A percentile compares a stretch with the other conserved stretches of the same genome.
These are phyloP conservation scores for Choristoneura fumiferana DNA, from an alignment of 1,140 invertebrate species.

Conservation along the genomic window DNA sequence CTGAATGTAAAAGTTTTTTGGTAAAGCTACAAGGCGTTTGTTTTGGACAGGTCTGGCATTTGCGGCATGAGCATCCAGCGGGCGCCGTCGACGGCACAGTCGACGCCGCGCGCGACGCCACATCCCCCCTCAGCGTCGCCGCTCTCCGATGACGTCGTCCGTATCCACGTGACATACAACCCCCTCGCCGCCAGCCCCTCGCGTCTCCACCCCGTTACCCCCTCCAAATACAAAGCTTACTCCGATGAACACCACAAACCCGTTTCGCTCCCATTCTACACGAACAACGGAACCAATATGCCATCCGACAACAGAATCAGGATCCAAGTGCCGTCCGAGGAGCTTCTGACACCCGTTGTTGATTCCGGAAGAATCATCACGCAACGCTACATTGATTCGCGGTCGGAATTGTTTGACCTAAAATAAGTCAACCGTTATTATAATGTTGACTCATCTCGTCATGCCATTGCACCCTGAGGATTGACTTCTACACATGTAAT, in stretches of 20 bases:
- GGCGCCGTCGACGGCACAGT: conserved; percentile 75
- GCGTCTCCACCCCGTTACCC: conserved; percentile 69
- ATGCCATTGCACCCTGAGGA: neutral
- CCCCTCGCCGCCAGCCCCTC: conserved; percentile 71
- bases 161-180: conserved; percentile 87
- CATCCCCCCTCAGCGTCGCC: conserved; percentile 78
- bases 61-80: conserved; percentile 72
- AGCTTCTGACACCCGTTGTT: conserved; percentile 84
- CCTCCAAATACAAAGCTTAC: conserved; percentile 55
- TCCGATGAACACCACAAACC: conserved; percentile 58
- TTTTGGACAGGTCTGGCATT: conserved; percentile 59
- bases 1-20: too few relatives aligned
- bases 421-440: conserved; percentile 37
- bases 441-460: neutral
- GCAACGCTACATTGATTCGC: conserved; percentile 58
- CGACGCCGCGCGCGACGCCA: conserved; percentile 82
- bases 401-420: conserved; percentile 60
- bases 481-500: too few relatives aligned
- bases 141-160: conserved; percentile 82
- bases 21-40: too few relatives aligned
- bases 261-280: conserved; percentile 56
- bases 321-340: conserved; percentile 83
- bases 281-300: conserved; percentile 51
- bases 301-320: conserved; percentile 82
- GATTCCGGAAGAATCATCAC: conserved; percentile 79